A percentile compares a stretch with the other conserved stretches of the same genome.
Evolutionary conservation across 2,113 vertebrate species (phyloP).

Genomic region (Trogon surrucura): DNA sequence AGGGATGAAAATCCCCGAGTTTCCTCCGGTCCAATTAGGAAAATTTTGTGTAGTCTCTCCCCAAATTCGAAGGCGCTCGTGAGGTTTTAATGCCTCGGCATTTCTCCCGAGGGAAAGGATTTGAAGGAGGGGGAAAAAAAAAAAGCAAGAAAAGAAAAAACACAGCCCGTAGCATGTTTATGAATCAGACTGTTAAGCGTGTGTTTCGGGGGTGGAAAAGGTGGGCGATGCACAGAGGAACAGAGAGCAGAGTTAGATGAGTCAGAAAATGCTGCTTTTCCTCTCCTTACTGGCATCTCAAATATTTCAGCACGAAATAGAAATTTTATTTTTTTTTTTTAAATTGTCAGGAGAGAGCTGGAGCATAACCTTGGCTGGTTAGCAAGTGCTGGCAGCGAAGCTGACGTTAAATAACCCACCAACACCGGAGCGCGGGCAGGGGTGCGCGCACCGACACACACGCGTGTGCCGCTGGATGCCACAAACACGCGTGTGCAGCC

Average conservation of each 20-base stretch:
- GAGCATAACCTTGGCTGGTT: constrained; percentile 23
- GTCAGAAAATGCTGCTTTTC: constrained; percentile 65
- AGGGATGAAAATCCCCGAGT: not conserved
- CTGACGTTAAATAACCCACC: rapidly evolving
- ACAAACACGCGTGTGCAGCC: rapidly evolving
- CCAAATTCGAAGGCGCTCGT: not conserved
- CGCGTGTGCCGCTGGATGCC: rapidly evolving
- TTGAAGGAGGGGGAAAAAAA: not conserved
- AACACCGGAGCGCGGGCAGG: rapidly evolving
- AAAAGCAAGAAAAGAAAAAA: not conserved
- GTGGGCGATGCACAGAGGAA: constrained; percentile 68
- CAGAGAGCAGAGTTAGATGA: constrained; percentile 64
- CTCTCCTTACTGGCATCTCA: not conserved
- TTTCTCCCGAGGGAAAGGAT: constrained; percentile 40
- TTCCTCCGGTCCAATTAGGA: not conserved
- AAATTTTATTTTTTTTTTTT: not conserved
- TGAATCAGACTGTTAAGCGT: constrained; percentile 67
- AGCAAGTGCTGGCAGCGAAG: not conserved
- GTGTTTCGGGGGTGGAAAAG: constrained; percentile 65
- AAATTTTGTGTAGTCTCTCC: not conserved
- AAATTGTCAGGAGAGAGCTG: not conserved
- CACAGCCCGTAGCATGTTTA: constrained; percentile 13
- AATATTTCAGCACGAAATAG: constrained; percentile 13
- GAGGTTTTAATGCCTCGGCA: constrained; percentile 25
- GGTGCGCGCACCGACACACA: not conserved